Conservation (phyloP, 2,113 vertebrate genomes). For the Odocoileus virginianus region DNA sequence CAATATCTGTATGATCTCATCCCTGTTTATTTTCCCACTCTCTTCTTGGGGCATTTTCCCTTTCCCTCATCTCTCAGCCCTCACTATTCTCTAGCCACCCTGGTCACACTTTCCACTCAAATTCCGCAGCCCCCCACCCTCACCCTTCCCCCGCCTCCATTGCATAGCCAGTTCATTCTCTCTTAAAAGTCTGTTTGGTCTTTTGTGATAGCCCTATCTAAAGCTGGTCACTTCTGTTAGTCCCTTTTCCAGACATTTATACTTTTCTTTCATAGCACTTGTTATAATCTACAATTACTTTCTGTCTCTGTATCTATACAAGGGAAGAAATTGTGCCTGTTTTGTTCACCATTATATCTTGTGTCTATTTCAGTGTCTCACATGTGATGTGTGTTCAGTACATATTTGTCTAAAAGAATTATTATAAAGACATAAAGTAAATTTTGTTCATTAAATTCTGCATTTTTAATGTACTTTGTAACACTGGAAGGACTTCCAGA, state of each 20-base stretch:
- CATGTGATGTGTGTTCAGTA: not conserved
- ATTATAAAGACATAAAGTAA: not conserved
- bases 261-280: not conserved
- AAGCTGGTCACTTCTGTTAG: not conserved
- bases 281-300: not conserved
- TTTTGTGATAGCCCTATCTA: not conserved
- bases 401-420: constrained; percentile 17
- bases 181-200: not conserved
- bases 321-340: not conserved
- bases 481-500: constrained; percentile 4
- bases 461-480: not conserved
- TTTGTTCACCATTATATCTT: not conserved
- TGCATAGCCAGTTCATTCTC: not conserved
- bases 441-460: not conserved
- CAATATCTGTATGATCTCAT: not conserved
- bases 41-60: not conserved
- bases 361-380: not conserved
- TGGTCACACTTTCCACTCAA: not conserved
- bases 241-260: not conserved
- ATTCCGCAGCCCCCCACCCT: rapidly evolving
- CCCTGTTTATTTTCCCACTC: not conserved
- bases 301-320: not conserved
- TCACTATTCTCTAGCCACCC: not conserved
- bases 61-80: not conserved
- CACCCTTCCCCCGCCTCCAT: rapidly evolving